Base-by-base conservation (phyloP, 2,797 vertebrate species). In the Lepidocolaptes lacrymiger region DNA sequence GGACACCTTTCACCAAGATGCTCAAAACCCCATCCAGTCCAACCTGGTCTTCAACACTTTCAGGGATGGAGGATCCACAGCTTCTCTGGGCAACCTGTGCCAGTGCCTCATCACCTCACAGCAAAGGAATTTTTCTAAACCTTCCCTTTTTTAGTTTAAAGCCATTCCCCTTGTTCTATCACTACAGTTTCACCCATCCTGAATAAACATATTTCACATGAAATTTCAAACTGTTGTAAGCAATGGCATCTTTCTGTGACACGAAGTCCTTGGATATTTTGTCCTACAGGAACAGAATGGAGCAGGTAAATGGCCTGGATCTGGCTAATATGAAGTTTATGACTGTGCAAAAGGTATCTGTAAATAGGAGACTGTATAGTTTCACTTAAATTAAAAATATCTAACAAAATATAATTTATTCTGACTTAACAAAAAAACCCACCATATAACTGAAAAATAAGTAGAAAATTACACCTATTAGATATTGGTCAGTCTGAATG, bases 381-480 rank as follows among this genome's bases (percentile, higher is more conserved):
- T 89, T 80, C 9, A 34, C 55, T 54, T 37, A 51, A 59, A 58
- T 41, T 41, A 77, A 74, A 88, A 34, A 24, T 30, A 66, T 58
- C 84, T 72, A 27, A 10, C 14, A 30, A 49, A 9, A 6, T 56
- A 15, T 41, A 41, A 34, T 72, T 67, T 63, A 41, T 72, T 89
- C 41, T 3, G 7, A 48, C 3, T 36, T 46, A 74, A 44, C 0
- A 0, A 54, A 32, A 76, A 63, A 23, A 3, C 2, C 59, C 37
- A 37, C 10, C 19, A 13, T 7, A 3, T 36, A 37, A 46, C 14
- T 30, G 15, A 56, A 81, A 81, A 67, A 12, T 11, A 61, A 62
- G 54, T 28, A 54, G 9, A 61, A 27, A 69, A 56, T 52, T 14
- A 63, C 81, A 78, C 5, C 34, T 37, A 14, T 14, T 14, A 75